These are phyloP conservation scores for Campoletis sonorensis DNA, from an alignment of 1,140 invertebrate species.

Conservation along the genomic window DNA sequence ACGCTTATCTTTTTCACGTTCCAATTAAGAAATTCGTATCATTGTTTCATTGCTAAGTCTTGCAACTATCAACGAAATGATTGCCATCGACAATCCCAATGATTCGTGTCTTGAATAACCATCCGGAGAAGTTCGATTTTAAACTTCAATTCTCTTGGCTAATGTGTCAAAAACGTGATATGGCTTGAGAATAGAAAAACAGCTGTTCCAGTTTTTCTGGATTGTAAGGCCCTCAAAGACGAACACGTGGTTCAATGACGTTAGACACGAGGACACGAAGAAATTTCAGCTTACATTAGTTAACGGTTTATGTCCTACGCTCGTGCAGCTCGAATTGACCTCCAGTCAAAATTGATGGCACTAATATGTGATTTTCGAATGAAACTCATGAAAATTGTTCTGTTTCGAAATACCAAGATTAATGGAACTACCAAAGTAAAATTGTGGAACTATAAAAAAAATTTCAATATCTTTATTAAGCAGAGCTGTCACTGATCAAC, in stretches of 20 bases:
- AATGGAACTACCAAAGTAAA: too few relatives aligned
- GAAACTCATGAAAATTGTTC: too few relatives aligned
- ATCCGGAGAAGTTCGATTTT: not conserved
- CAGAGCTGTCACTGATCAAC: too few relatives aligned
- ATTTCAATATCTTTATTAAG: too few relatives aligned
- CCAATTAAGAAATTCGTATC: not conserved
- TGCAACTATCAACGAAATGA: not conserved
- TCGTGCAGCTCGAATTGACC: not conserved
- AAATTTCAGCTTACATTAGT: not conserved
- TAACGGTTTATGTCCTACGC: conserved; percentile 1
- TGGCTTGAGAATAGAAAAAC: not conserved
- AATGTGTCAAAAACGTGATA: too few relatives aligned
- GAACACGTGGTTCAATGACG: not conserved
- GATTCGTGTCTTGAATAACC: not conserved
- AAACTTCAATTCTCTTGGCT: too few relatives aligned
- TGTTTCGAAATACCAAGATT: too few relatives aligned
- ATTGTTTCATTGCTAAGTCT: not conserved
- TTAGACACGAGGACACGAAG: not conserved
- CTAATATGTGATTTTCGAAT: too few relatives aligned
- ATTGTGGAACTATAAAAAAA: too few relatives aligned
- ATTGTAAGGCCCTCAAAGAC: not conserved
- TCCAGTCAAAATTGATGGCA: not conserved
- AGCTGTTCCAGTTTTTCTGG: not conserved
- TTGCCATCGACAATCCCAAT: not conserved
- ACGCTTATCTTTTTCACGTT: conserved; percentile 22